Conservation (phyloP, 2,888 invertebrate species). For the Drosophila phalerata region DNA sequence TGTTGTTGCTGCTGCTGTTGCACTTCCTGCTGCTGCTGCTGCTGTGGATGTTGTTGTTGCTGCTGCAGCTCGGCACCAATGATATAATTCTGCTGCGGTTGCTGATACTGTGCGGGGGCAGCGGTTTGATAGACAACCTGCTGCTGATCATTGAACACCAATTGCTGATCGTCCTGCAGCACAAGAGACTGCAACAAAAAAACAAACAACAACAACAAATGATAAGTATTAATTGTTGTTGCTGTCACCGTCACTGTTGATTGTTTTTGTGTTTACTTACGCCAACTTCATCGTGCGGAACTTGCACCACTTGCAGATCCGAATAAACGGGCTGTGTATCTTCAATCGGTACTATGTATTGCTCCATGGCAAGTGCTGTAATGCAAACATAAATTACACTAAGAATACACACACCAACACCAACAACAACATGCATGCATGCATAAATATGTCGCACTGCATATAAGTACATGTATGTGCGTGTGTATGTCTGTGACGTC, state of each 20-base stretch:
- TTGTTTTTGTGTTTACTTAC: conserved; percentile 63
- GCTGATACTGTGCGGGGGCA: conserved; percentile 75
- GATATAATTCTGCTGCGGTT: conserved; percentile 75
- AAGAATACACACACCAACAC: conserved; percentile 3
- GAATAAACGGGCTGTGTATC: conserved; percentile 89
- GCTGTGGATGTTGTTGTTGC: conserved; percentile 58
- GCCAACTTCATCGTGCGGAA: conserved; percentile 83
- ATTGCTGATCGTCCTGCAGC: conserved; percentile 82
- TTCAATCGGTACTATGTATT: conserved; percentile 88
- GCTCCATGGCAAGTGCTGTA: conserved; percentile 87
- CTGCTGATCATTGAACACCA: conserved; percentile 85
- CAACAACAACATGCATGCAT: not conserved
- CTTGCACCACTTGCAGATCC: conserved; percentile 86
- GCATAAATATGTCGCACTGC: not conserved
- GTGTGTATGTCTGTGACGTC: conserved; percentile 53
- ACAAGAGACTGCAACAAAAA: conserved; percentile 66
- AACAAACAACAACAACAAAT: not conserved
- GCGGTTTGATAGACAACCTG: conserved; percentile 85
- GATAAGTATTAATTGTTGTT: too few relatives aligned
- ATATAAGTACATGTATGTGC: conserved; percentile 5
- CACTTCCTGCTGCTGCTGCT: conserved; percentile 74
- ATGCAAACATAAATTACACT: conserved; percentile 10
- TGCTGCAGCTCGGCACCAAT: conserved; percentile 72
- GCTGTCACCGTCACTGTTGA: not conserved
- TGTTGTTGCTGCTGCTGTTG: conserved; percentile 67